phyloP scores from a whole-genome alignment of 2,888 invertebrate species.

The Phasia obesa region DNA sequence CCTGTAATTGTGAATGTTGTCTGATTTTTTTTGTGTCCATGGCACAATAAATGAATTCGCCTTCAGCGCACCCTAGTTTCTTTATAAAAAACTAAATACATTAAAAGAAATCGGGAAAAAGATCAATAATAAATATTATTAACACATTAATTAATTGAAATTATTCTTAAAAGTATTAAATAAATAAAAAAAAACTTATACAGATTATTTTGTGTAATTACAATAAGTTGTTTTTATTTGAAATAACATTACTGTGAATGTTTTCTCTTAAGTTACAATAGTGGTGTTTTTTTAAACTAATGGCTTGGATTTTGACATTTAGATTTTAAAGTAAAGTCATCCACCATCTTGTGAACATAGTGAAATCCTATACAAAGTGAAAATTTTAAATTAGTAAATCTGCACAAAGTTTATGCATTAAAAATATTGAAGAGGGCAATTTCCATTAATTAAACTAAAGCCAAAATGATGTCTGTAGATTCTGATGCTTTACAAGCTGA shows the following conservation, averaged over 20 bases:
- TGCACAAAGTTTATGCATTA: constrained; percentile 7
- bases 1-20: constrained; percentile 10
- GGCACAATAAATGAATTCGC: not conserved
- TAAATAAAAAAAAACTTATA: too few relatives aligned
- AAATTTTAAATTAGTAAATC: constrained; percentile 4
- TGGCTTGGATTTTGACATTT: constrained; percentile 60
- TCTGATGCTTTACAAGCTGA: constrained; percentile 73
- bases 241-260: too few relatives aligned
- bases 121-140: too few relatives aligned
- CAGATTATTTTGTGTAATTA: too few relatives aligned
- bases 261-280: too few relatives aligned
- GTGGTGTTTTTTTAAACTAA: not conserved
- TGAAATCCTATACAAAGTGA: too few relatives aligned
- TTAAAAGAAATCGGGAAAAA: too few relatives aligned
- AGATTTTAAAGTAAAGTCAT: constrained; percentile 55
- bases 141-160: too few relatives aligned
- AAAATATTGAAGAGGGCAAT: not conserved
- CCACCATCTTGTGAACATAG: constrained; percentile 54
- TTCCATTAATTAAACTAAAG: not conserved
- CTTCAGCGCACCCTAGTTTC: constrained; percentile 10
- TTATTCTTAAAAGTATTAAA: too few relatives aligned
- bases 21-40: not conserved
- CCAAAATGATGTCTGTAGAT: constrained; percentile 32
- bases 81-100: too few relatives aligned
- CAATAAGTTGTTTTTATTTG: too few relatives aligned